A percentile compares a stretch with the other conserved stretches of the same genome.
Evolutionary conservation across 1,140 invertebrate species (phyloP).

Genomic region (Caerostris darwini): DNA sequence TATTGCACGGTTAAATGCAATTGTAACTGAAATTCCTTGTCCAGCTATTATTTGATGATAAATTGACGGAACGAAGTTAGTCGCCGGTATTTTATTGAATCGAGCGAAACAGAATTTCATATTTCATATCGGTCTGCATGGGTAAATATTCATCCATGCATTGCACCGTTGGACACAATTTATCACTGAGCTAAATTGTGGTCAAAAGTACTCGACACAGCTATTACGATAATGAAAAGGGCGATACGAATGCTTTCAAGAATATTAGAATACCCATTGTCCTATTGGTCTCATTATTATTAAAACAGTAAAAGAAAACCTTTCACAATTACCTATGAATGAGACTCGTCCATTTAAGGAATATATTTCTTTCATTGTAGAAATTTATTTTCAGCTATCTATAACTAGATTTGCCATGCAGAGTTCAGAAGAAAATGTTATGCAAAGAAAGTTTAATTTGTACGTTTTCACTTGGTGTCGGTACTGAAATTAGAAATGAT

Average conservation of each 20-base stretch:
- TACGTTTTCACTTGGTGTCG: no score
- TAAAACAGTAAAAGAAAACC: no score
- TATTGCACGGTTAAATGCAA: no score
- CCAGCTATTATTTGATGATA: not conserved
- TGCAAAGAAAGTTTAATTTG: no score
- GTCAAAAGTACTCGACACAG: slow-evolving; percentile 30
- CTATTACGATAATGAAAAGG: slow-evolving; percentile 44
- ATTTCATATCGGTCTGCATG: not conserved
- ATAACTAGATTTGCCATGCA: no score
- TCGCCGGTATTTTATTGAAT: not conserved
- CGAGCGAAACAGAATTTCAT: not conserved
- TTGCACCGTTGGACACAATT: slow-evolving; percentile 17
- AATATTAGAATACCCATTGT: not conserved
- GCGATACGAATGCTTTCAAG: not conserved
- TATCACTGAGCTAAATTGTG: slow-evolving; percentile 26
- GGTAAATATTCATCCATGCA: not conserved
- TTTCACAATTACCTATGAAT: no score
- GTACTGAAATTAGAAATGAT: no score
- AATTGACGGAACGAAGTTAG: not conserved
- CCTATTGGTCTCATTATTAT: no score
- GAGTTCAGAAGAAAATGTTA: no score
- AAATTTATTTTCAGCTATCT: no score
- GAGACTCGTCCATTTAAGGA: no score
- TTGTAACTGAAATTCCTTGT: not conserved
- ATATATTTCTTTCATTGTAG: no score